Evolutionary conservation across 2,113 vertebrate species (phyloP), one percentile per base, ranked within the genome.

Genomic region (Pycnonotus jocosus): DNA sequence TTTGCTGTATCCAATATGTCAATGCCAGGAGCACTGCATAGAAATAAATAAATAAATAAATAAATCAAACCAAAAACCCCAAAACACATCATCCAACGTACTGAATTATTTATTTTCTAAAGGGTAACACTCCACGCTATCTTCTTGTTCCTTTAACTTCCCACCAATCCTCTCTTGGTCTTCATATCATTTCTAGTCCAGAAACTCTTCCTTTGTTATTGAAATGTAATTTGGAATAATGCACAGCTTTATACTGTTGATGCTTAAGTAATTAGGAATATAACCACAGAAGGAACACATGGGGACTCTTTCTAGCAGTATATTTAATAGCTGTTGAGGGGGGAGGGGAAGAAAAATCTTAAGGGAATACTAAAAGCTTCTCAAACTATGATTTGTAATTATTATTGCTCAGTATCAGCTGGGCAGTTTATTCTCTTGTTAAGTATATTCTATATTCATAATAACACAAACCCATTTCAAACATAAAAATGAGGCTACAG

Each of bases 1-100:
- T 98, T 79, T 98, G 98, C 90, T 98, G 98, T 97, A 99, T 98
- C 99, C 99, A 99, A 58, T 98, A 99, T 0, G 97, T 98, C 91
- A 99, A 97, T 4, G 99, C 99, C 42, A 98, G 71, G 30, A 99
- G 97, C 74, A 98, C 99, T 99, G 97, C 9, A 71, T 57, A 62
- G 85, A 30, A 53, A 51, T 21, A 45, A 45, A 45, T 19, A 71
- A 35, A 61, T n/a, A 57, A 57, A 21, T 12, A 31, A 45, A 31
- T 6, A 44, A 30, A 56, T 33, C 21, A 33, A n/a, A 37, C 8
- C 6, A 65, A 56, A 65, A 58, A 31, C 0, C 13, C 15, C 8
- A 58, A 87, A 90, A 27, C 4, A 88, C 25, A 81, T 5, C 4
- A 6, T 74, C 11, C 7, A 4, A 89, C 31, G 53, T 8, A 8